A percentile compares a stretch with the other conserved stretches of the same genome.
Conservation (phyloP, 2,888 invertebrate species). For the Sesia apiformis region DNA sequence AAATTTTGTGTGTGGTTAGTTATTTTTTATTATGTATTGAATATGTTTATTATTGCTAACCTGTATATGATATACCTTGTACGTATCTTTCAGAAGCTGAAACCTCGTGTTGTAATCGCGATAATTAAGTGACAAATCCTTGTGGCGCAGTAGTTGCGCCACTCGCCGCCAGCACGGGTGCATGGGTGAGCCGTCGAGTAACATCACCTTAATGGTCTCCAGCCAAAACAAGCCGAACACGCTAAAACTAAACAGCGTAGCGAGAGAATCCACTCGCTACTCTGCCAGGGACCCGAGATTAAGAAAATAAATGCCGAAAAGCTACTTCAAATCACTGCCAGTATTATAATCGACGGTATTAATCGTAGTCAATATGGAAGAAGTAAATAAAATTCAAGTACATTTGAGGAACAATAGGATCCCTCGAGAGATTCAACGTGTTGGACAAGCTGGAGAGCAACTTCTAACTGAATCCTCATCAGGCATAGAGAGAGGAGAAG, state of each 20-base stretch:
- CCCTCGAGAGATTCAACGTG: constrained; percentile 28
- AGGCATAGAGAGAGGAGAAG: constrained; percentile 64
- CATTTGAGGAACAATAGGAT: constrained; percentile 45
- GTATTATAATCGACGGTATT: constrained; percentile 49
- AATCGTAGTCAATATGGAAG: constrained; percentile 42
- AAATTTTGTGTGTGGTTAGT: no score
- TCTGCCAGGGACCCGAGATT: constrained; percentile 74
- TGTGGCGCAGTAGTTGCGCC: constrained; percentile 44
- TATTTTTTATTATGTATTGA: no score
- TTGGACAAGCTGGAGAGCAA: constrained; percentile 39
- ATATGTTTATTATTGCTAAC: no score
- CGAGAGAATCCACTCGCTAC: constrained; percentile 65
- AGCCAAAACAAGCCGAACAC: constrained; percentile 68
- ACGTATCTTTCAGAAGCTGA: background rate
- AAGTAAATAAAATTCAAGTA: constrained; percentile 26
- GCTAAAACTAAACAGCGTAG: constrained; percentile 64
- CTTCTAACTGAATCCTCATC: constrained; percentile 65
- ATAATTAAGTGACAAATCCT: constrained; percentile 4
- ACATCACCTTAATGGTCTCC: constrained; percentile 60
- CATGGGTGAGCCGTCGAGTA: constrained; percentile 46
- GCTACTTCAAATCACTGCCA: constrained; percentile 27
- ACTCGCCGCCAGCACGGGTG: constrained; percentile 36
- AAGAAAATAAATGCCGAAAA: constrained; percentile 63
- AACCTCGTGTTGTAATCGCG: background rate
- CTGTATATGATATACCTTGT: no score